A percentile compares a stretch with the other conserved stretches of the same genome.
Evolutionary conservation across 2,113 vertebrate genomes (phyloP).

Genomic region (Melozone crissalis): DNA sequence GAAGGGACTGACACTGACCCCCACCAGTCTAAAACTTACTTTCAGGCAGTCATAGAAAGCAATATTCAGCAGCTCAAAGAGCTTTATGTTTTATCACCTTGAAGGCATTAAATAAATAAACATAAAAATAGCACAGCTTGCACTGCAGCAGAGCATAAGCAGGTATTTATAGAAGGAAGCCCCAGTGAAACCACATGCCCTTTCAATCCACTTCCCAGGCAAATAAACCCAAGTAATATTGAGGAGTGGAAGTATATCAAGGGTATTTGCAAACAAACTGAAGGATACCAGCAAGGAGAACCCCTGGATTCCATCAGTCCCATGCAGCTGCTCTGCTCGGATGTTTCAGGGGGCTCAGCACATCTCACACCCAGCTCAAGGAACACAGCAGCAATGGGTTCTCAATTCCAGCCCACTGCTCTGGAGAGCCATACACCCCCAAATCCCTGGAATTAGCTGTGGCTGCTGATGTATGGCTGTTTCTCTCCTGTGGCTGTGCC

Average conservation of each 20-base stretch:
- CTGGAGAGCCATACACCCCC: not conserved
- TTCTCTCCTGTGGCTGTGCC: not conserved
- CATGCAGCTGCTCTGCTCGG: rapidly evolving
- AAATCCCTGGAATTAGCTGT: rapidly evolving
- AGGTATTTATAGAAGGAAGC: slow-evolving; percentile 29
- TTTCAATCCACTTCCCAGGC: slow-evolving; percentile 42
- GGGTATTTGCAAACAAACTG: slow-evolving; percentile 20
- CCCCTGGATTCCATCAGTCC: not conserved
- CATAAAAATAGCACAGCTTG: not conserved
- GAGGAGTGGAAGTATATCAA: not conserved
- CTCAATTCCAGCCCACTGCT: not conserved
- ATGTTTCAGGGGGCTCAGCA: rapidly evolving
- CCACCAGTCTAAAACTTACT: not conserved
- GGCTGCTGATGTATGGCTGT: not conserved
- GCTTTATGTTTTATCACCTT: not conserved
- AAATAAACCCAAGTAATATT: not conserved
- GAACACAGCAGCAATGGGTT: not conserved
- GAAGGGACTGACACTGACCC: not conserved
- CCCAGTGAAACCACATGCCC: slow-evolving; percentile 30
- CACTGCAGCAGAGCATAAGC: slow-evolving; percentile 1
- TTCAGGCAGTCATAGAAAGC: not conserved
- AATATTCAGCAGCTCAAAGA: not conserved
- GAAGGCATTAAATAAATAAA: slow-evolving; percentile 42
- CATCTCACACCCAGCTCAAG: not conserved
- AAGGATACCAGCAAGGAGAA: not conserved